A percentile compares a stretch with the other conserved stretches of the same genome.
Evolutionary conservation across 2,888 invertebrate species (phyloP).

Genomic region (Agrochola litura): DNA sequence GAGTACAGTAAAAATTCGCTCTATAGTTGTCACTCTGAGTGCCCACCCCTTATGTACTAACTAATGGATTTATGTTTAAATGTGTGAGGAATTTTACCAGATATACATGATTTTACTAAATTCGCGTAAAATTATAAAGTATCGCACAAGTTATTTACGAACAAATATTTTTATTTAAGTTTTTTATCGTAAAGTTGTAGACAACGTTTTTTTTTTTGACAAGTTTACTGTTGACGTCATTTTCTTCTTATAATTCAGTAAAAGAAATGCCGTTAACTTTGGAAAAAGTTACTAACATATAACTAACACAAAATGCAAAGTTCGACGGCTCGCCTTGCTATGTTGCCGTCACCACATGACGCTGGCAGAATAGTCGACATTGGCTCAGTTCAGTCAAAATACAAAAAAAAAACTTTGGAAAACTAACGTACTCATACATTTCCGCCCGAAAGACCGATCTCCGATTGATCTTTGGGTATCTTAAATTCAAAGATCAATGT

Average conservation of each 20-base stretch:
- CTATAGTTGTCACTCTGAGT: constrained; percentile 21
- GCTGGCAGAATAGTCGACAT: neutral
- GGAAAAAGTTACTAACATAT: neutral
- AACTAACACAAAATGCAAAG: neutral
- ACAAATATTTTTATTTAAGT: neutral
- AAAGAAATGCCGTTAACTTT: neutral
- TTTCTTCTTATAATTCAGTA: neutral
- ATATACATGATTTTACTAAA: constrained; percentile 26
- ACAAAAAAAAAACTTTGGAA: neutral
- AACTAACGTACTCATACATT: too few relatives aligned
- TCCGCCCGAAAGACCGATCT: neutral
- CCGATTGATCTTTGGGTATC: neutral
- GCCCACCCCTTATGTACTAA: constrained; percentile 52
- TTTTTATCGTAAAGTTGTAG: neutral
- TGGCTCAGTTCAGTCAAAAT: neutral
- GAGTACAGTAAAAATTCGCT: neutral
- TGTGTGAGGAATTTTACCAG: constrained; percentile 57
- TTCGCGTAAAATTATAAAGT: neutral
- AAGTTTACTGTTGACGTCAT: neutral
- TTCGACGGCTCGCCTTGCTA: neutral
- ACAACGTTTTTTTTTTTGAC: neutral
- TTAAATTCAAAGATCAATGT: neutral
- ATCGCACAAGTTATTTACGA: constrained; percentile 41
- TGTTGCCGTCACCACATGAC: neutral
- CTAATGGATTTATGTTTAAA: constrained; percentile 64